A percentile compares a stretch with the other conserved stretches of the same genome.
phyloP scores from a whole-genome alignment of 1,140 invertebrate genomes.

The Apis dorsata region DNA sequence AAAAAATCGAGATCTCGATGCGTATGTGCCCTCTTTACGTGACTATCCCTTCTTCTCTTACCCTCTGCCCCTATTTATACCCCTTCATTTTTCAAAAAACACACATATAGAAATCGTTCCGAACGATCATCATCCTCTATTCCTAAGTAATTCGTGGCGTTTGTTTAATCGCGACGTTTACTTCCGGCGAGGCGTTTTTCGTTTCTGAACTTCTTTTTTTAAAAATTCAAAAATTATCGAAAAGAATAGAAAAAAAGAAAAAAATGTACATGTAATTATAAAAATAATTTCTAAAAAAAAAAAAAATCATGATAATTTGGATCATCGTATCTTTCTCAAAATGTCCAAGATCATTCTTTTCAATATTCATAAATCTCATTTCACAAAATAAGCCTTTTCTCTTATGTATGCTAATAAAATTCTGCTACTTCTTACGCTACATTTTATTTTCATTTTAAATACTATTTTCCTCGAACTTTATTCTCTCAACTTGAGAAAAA shows the following conservation, averaged over 20 bases:
- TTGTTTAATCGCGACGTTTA: conserved; percentile 63
- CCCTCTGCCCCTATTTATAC: conserved; percentile 44
- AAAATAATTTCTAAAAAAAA: too few species aligned
- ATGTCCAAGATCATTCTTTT: too few species aligned
- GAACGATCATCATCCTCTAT: conserved; percentile 67
- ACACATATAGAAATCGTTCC: conserved; percentile 73
- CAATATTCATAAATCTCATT: too few species aligned
- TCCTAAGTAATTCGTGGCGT: conserved; percentile 71
- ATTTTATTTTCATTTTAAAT: too few species aligned
- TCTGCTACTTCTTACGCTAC: too few species aligned
- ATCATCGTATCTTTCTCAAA: too few species aligned
- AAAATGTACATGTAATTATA: too few species aligned
- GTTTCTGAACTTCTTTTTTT: not conserved
- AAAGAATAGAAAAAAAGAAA: not conserved
- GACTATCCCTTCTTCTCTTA: conserved; percentile 44
- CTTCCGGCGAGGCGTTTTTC: conserved; percentile 64
- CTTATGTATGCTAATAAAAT: too few species aligned
- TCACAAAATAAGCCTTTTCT: too few species aligned
- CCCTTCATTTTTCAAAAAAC: conserved; percentile 73
- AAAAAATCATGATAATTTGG: too few species aligned
- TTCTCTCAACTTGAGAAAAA: too few species aligned
- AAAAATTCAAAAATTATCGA: not conserved
- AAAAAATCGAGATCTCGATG: conserved; percentile 59
- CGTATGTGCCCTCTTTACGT: conserved; percentile 70
- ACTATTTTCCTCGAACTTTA: too few species aligned